These are phyloP conservation scores for Hypotaenidia philippensis DNA, from an alignment of 2,797 vertebrate species.

Conservation along the genomic window DNA sequence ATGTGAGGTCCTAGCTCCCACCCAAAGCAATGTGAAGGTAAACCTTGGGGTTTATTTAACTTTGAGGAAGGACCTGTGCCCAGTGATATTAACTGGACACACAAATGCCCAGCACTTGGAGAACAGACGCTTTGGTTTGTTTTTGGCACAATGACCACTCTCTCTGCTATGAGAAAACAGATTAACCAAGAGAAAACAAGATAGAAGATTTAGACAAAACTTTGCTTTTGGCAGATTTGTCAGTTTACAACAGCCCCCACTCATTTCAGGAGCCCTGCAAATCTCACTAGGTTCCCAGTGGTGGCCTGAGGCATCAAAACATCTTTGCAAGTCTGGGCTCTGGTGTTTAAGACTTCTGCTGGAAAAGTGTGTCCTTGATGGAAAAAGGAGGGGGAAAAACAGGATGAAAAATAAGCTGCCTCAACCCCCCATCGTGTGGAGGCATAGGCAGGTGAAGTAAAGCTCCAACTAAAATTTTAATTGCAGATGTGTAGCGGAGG, in stretches of 20 bases:
- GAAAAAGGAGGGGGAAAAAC: not conserved
- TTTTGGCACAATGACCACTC: not conserved
- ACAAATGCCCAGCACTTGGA: not conserved
- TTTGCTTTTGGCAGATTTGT: not conserved
- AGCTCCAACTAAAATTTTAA: conserved; percentile 1
- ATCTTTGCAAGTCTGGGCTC: not conserved
- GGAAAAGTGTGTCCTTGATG: not conserved
- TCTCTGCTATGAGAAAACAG: not conserved
- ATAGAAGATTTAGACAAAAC: not conserved
- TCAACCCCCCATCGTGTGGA: not conserved
- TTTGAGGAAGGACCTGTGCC: not conserved
- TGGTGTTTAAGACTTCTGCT: not conserved
- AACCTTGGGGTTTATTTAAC: not conserved
- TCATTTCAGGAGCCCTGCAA: not conserved
- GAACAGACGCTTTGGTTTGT: not conserved
- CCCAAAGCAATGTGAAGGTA: not conserved
- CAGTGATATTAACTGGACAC: not conserved
- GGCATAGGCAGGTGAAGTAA: not conserved
- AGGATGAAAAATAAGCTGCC: not conserved
- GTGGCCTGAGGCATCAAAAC: not conserved
- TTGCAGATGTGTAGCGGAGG: not conserved
- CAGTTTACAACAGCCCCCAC: not conserved
- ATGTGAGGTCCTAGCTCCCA: not conserved
- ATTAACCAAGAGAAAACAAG: fast-evolving
- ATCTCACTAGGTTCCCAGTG: not conserved